These are phyloP conservation scores for Philaethria dido DNA, from an alignment of 2,888 invertebrate species.

Conservation along the genomic window DNA sequence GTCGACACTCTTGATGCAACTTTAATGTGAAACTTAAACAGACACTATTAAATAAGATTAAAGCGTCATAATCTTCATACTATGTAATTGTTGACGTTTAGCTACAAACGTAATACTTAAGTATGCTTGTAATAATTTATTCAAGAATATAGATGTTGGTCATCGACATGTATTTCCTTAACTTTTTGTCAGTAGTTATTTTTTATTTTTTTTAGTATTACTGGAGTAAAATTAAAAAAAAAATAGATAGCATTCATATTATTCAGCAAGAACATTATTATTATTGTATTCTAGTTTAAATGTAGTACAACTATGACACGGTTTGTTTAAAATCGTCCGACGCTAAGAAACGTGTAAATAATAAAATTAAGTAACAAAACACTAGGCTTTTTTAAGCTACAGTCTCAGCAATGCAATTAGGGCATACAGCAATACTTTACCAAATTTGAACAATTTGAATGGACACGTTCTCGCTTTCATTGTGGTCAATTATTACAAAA, in stretches of 20 bases:
- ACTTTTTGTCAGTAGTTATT: not conserved
- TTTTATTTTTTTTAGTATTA: not conserved
- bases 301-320: not conserved
- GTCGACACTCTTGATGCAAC: conserved; percentile 25
- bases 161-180: not conserved
- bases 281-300: not conserved
- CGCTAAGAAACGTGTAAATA: not conserved
- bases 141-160: not conserved
- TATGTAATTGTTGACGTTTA: too few relatives aligned
- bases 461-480: conserved; percentile 6
- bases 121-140: not conserved
- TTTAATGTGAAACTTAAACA: not conserved
- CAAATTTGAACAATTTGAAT: not conserved
- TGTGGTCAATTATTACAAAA: not conserved
- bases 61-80: not conserved
- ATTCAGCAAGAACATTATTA: not conserved
- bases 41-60: not conserved
- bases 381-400: not conserved
- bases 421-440: not conserved
- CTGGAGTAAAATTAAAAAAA: not conserved
- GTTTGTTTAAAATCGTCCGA: not conserved
- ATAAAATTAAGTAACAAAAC: not conserved
- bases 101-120: not conserved
- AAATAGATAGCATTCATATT: too few relatives aligned
- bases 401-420: not conserved